Conservation (phyloP, 2,113 vertebrate genomes). For the Oryzias celebensis region DNA sequence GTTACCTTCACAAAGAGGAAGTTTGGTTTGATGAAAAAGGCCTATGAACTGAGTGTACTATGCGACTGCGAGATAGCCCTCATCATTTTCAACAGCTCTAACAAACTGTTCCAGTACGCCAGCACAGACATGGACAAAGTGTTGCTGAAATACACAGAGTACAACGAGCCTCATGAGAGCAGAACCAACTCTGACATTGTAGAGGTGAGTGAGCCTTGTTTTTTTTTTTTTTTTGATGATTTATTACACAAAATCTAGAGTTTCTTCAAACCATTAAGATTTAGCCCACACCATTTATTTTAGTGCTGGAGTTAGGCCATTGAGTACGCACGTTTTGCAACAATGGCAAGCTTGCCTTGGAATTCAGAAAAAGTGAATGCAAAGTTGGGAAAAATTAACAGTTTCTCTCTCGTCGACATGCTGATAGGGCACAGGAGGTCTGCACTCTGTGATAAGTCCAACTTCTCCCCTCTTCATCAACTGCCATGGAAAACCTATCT, state of each 20-base stretch:
- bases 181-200: constrained; percentile 99
- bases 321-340: constrained; percentile 10
- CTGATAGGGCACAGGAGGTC: constrained; percentile 69
- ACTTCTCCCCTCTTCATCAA: constrained; percentile 53
- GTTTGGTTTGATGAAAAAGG: constrained; percentile 99
- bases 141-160: constrained; percentile 98
- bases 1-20: constrained; percentile 99
- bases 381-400: constrained; percentile 49
- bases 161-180: constrained; percentile 99
- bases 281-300: constrained; percentile 11
- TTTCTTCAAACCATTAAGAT: constrained; percentile 4
- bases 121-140: constrained; percentile 99
- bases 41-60: constrained; percentile 97
- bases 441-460: constrained; percentile 73
- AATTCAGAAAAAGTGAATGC: constrained; percentile 15
- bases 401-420: constrained; percentile 60
- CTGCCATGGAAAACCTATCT: constrained; percentile 61
- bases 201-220: constrained; percentile 85
- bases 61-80: constrained; percentile 99
- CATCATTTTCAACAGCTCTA: constrained; percentile 99
- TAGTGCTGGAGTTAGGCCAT: background rate
- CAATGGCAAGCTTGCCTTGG: constrained; percentile 15
- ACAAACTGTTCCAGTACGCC: constrained; percentile 99
- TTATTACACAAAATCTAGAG: constrained; percentile 1
- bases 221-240: background rate